phyloP scores from a whole-genome alignment of 2,888 invertebrate species.

The Drosophila setosimentum region DNA sequence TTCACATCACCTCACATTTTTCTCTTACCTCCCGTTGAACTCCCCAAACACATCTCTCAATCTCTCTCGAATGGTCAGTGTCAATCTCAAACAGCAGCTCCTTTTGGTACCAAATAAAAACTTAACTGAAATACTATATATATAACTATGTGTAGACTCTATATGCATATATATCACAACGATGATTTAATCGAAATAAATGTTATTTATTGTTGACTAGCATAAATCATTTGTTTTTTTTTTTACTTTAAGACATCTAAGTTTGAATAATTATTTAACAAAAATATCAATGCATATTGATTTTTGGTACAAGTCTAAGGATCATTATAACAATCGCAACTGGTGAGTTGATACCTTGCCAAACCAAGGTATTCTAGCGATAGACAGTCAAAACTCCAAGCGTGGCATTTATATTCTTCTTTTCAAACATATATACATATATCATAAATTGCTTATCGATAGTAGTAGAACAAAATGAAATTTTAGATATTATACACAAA shows the following conservation, averaged over 20 bases:
- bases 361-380: background rate
- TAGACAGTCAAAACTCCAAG: background rate
- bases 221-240: slow-evolving; percentile 9
- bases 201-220: slow-evolving; percentile 63
- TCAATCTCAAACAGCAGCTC: background rate
- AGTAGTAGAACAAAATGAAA: too few relatives aligned
- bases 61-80: background rate
- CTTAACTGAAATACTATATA: background rate
- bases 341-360: background rate
- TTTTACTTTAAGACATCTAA: background rate
- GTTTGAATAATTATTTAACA: background rate
- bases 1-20: background rate
- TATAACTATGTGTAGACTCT: slow-evolving; percentile 10
- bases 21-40: background rate
- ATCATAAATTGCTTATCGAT: background rate
- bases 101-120: slow-evolving; percentile 16
- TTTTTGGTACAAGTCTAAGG: background rate
- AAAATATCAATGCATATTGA: too few relatives aligned
- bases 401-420: background rate
- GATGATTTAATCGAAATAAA: slow-evolving; percentile 60
- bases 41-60: background rate
- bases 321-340: background rate
- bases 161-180: slow-evolving; percentile 18
- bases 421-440: background rate
- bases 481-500: background rate